phyloP scores from a whole-genome alignment of 2,797 vertebrate species.

The Ctenosaura bakeri region DNA sequence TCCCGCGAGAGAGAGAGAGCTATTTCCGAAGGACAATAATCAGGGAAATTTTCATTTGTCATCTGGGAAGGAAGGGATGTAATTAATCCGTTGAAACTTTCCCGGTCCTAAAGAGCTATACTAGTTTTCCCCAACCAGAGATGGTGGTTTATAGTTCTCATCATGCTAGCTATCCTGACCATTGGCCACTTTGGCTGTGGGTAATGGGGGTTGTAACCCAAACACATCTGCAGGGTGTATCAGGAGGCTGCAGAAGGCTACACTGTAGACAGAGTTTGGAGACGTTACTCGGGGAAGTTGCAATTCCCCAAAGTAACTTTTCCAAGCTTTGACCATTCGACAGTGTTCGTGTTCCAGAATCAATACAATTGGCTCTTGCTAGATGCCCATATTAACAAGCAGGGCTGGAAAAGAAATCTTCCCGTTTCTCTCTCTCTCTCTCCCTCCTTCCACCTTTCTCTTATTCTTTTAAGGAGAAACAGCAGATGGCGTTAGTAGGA shows the following conservation, averaged over 20 bases:
- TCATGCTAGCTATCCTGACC: neutral
- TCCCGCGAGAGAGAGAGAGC: too few relatives aligned
- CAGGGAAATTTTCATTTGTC: neutral
- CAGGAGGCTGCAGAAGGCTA: neutral
- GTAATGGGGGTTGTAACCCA: neutral
- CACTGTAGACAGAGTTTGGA: neutral
- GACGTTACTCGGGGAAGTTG: too few relatives aligned
- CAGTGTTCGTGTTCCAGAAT: neutral
- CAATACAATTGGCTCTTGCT: neutral
- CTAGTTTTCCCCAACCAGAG: neutral
- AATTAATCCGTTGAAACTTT: neutral
- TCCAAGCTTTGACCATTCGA: neutral
- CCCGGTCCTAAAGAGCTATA: neutral
- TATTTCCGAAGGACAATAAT: too few relatives aligned
- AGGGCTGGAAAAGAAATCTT: neutral
- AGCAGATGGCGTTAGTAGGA: constrained; percentile 10
- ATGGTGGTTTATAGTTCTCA: neutral
- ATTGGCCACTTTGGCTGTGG: neutral
- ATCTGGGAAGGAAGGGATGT: too few relatives aligned
- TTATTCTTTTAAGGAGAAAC: neutral
- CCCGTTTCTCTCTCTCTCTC: neutral
- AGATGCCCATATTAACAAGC: neutral
- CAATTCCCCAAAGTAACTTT: too few relatives aligned
- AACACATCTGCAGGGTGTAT: neutral
- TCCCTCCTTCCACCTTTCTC: neutral